Evolutionary conservation across 1,140 invertebrate genomes (phyloP).

Genomic region (Drosophila simulans): DNA sequence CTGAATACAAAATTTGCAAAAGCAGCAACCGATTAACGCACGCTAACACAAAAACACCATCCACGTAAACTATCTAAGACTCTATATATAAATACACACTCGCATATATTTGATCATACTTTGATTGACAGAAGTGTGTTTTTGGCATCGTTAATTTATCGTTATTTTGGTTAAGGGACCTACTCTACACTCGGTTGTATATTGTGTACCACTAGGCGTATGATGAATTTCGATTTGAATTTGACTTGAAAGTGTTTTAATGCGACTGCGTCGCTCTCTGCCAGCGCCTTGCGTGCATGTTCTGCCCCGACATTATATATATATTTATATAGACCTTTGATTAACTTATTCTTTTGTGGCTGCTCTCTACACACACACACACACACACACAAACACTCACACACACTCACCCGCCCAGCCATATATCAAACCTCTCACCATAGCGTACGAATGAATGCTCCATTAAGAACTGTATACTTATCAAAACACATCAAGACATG

Average conservation of each 20-base stretch:
- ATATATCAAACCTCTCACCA: conserved; percentile 12
- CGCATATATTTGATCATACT: conserved; percentile 46
- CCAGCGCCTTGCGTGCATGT: conserved; percentile 73
- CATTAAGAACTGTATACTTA: conserved; percentile 46
- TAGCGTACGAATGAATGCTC: conserved; percentile 69
- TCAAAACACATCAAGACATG: conserved; percentile 20
- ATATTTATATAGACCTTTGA: conserved; percentile 38
- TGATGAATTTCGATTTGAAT: conserved; percentile 63
- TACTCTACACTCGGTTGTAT: conserved; percentile 51
- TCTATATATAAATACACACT: conserved; percentile 23
- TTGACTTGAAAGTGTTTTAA: conserved; percentile 50
- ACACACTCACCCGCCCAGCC: background rate
- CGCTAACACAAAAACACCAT: conserved; percentile 27
- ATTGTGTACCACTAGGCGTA: conserved; percentile 78
- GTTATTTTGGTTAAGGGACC: conserved; percentile 58
- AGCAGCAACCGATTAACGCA: conserved; percentile 47
- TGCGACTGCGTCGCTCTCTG: conserved; percentile 59
- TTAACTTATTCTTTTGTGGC: conserved; percentile 48
- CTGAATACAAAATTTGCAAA: conserved; percentile 48
- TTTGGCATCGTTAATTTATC: conserved; percentile 59
- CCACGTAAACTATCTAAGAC: conserved; percentile 40
- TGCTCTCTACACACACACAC: conserved; percentile 24
- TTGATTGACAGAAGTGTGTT: conserved; percentile 61
- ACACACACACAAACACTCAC: background rate
- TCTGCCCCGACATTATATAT: conserved; percentile 24